phyloP scores from a whole-genome alignment of 2,797 vertebrate genomes.

The Melopsittacus undulatus region DNA sequence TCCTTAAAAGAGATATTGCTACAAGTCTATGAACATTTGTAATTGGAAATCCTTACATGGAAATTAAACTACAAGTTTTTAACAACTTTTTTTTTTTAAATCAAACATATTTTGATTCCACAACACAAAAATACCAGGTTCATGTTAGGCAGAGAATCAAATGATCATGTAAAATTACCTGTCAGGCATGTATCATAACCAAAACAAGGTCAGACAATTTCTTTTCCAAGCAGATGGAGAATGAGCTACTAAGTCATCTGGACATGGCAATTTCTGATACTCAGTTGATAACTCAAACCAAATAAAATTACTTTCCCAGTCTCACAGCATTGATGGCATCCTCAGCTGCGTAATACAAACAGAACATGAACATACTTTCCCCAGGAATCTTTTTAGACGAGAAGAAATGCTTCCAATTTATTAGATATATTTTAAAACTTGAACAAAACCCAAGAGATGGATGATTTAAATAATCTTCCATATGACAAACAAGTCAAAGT shows the following conservation, averaged over 20 bases:
- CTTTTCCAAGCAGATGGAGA: constrained; percentile 21
- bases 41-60: not conserved
- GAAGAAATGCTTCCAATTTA: not conserved
- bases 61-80: not conserved
- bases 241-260: constrained; percentile 40
- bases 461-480: not conserved
- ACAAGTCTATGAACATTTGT: rapidly evolving
- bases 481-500: not conserved
- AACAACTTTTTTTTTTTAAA: not conserved
- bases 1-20: not conserved
- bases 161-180: constrained; percentile 39
- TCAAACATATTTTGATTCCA: not conserved
- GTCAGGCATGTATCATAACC: constrained; percentile 30
- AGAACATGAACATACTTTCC: not conserved
- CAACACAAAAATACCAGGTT: not conserved
- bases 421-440: not conserved
- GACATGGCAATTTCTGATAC: constrained; percentile 10
- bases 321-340: not conserved
- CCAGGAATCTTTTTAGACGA: not conserved
- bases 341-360: not conserved
- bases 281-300: constrained; percentile 11
- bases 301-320: not conserved
- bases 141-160: not conserved
- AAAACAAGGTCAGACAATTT: constrained; percentile 50
- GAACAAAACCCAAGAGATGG: not conserved